Conservation (phyloP, 2,113 vertebrate species). For the Protobothrops mucrosquamatus region DNA sequence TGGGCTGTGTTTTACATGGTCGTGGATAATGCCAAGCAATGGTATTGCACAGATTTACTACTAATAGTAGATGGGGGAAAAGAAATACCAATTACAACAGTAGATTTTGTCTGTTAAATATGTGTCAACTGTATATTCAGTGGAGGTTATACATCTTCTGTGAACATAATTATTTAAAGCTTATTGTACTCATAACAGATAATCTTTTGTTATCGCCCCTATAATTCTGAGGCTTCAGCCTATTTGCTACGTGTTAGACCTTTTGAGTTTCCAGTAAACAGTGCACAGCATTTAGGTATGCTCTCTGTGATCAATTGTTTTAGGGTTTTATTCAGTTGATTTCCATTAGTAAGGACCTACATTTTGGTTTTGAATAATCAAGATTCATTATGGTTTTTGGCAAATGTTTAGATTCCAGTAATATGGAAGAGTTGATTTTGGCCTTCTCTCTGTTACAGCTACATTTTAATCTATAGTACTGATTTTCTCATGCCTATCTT, state of each 20-base stretch:
- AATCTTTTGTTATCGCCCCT: background rate
- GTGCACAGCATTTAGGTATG: background rate
- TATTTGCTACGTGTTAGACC: background rate
- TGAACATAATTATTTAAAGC: background rate
- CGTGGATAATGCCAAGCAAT: background rate
- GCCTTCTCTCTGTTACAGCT: background rate
- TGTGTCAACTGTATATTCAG: background rate
- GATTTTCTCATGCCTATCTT: background rate
- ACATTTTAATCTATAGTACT: background rate
- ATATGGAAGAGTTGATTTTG: background rate
- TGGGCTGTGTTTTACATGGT: background rate
- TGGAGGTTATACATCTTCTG: background rate
- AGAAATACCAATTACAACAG: background rate
- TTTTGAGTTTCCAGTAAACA: background rate
- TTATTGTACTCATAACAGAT: background rate
- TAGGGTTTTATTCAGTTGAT: background rate
- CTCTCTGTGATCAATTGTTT: background rate
- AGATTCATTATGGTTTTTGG: background rate
- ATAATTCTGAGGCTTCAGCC: background rate
- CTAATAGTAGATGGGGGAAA: background rate
- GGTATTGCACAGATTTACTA: background rate
- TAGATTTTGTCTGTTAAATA: conserved; percentile 5
- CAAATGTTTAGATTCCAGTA: background rate
- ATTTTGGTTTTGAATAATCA: background rate
- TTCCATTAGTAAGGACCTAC: background rate